These are phyloP conservation scores for Oreortyx pictus DNA, from an alignment of 2,797 vertebrate species.

Conservation along the genomic window DNA sequence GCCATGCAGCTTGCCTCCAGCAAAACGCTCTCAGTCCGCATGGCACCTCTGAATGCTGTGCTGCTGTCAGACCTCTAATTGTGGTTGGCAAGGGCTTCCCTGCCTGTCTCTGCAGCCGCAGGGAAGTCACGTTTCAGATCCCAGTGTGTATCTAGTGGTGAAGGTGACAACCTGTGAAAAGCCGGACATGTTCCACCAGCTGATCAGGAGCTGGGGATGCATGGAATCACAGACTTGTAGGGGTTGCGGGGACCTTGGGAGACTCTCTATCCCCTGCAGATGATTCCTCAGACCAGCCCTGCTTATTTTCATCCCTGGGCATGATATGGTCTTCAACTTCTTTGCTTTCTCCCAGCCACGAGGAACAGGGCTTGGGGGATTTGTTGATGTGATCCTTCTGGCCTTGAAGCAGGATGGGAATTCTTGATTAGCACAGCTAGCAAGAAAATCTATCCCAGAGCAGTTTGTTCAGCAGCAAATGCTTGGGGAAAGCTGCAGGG, in stretches of 20 bases:
- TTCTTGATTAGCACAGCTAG: neutral
- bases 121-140: neutral
- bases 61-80: neutral
- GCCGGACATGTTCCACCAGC: neutral
- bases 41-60: neutral
- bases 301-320: accelerated
- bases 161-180: neutral
- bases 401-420: neutral
- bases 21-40: neutral
- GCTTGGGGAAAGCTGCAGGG: accelerated
- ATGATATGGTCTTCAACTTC: neutral
- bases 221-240: too few relatives aligned
- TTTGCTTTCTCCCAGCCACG: accelerated
- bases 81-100: neutral
- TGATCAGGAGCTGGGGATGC: neutral
- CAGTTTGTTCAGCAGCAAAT: neutral
- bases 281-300: neutral
- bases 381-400: neutral
- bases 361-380: neutral
- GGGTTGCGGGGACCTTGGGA: too few relatives aligned
- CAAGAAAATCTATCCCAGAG: neutral
- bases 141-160: neutral
- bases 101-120: neutral
- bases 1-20: constrained; percentile 13
- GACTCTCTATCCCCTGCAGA: too few relatives aligned